A percentile compares a stretch with the other conserved stretches of the same genome.
phyloP scores from a whole-genome alignment of 2,113 vertebrate species.

The Canis aureus region DNA sequence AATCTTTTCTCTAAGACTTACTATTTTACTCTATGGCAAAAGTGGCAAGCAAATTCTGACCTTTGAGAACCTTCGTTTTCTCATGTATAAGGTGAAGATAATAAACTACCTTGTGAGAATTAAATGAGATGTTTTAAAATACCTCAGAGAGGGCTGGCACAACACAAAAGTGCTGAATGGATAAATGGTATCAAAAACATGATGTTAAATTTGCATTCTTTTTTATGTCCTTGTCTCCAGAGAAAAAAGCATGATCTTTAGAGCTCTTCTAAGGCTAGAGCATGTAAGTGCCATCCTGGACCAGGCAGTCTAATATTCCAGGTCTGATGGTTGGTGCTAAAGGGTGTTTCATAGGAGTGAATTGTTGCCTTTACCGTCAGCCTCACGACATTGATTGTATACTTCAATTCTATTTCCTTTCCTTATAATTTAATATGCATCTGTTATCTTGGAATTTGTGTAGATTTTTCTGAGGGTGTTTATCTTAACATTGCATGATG shows the following conservation, averaged over 20 bases:
- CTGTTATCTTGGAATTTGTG: background rate
- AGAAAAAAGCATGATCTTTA: constrained; percentile 59
- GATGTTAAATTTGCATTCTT: background rate
- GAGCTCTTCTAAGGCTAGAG: background rate
- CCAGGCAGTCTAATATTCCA: background rate
- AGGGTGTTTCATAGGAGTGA: background rate
- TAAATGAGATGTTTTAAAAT: constrained; percentile 59
- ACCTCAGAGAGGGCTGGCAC: background rate
- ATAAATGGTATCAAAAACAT: background rate
- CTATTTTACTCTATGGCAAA: background rate
- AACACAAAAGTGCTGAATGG: constrained; percentile 25
- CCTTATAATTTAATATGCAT: background rate
- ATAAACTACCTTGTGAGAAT: constrained; percentile 55
- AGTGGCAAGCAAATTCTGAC: background rate
- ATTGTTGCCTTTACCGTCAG: background rate
- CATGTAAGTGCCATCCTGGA: background rate
- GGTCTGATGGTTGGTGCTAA: background rate
- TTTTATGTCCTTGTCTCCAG: background rate
- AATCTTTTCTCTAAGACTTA: constrained; percentile 16
- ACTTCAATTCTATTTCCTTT: constrained; percentile 5
- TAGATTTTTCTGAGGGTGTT: constrained; percentile 30
- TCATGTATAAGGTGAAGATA: background rate
- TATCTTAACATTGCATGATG: constrained; percentile 7
- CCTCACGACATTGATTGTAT: constrained; percentile 30
- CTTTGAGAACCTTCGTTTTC: constrained; percentile 27